phyloP scores from a whole-genome alignment of 2,113 vertebrate species.

The Apodemus sylvaticus region DNA sequence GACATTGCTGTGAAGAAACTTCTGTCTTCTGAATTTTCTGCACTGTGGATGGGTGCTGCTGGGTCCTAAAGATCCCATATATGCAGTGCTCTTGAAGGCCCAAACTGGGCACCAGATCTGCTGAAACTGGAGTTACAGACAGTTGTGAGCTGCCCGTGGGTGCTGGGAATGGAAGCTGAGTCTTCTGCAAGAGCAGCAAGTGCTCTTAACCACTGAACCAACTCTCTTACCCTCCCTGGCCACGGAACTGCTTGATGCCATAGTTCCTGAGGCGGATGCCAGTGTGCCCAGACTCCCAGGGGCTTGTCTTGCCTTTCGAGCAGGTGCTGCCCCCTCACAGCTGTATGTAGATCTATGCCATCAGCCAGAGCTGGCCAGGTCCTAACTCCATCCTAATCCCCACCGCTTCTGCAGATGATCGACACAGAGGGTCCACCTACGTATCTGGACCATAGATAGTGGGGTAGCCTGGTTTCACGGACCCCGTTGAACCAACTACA shows the following conservation, averaged over 20 bases:
- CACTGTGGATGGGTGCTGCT: too few species aligned
- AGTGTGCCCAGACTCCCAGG: neutral
- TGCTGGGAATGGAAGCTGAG: neutral
- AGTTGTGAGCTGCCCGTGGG: neutral
- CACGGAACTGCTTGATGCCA: neutral
- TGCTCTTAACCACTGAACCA: neutral
- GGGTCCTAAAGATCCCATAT: neutral
- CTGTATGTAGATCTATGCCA: neutral
- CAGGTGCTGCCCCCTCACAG: accelerated
- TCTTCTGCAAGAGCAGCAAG: neutral
- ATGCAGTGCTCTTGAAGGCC: neutral
- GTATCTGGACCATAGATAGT: too few species aligned
- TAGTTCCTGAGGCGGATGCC: too few species aligned
- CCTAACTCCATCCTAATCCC: neutral
- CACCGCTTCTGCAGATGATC: neutral
- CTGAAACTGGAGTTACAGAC: neutral
- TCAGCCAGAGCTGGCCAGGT: neutral
- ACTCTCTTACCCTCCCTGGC: neutral
- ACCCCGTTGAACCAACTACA: neutral
- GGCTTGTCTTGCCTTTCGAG: neutral
- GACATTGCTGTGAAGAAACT: neutral
- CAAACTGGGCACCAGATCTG: neutral
- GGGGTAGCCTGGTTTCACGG: neutral
- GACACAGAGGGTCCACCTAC: neutral
- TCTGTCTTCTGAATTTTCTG: neutral